Evolutionary conservation across 2,113 vertebrate genomes (phyloP), one percentile per base, ranked within the genome.

Genomic region (Amphiprion percula): DNA sequence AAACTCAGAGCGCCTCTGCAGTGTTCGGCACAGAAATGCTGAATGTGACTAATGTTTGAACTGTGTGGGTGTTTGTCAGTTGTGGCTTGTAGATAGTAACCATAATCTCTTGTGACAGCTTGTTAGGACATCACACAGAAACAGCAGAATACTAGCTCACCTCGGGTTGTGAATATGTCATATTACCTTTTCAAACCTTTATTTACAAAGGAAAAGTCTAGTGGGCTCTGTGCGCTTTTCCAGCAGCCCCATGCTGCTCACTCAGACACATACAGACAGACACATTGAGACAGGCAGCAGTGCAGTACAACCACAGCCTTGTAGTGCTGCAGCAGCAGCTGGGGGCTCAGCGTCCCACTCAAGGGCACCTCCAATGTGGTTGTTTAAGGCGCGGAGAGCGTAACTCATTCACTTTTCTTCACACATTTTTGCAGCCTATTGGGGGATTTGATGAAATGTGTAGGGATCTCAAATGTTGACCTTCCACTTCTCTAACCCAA

Each of bases 291-390:
- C 47, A 19, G 54, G 58, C 49, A 30, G 75, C 60, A 49, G 64
- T 26, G 23, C 79, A 63, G 41, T 17, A 81, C 82, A 83, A 80
- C 41, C 60, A 12, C 66, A 37, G 80, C 61, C 71, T 77, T 77
- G 68, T 88, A 2, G 68, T 59, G 79, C 79, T 52, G 63, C 37
- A 14, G 79, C 62, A 68, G 79, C 71, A 86, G 71, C 79, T 37
- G 70, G 65, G 49, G 72, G 33, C 73, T 73, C 80, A n/a, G n/a
- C 59, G 74, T 81, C 70, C 65, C 61, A 60, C 81, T 82, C 70
- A 80, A 74, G 68, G 68, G 59, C 76, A 79, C 62, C 69, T 68
- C 46, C 50, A 60, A 69, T 59, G 30, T 17, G 49, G 58, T 23
- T 68, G 67, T 74, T 71, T 28, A 55, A 52, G 62, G 47, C 56